Conservation (phyloP, 1,140 invertebrate species). For the Helicoverpa zea region DNA sequence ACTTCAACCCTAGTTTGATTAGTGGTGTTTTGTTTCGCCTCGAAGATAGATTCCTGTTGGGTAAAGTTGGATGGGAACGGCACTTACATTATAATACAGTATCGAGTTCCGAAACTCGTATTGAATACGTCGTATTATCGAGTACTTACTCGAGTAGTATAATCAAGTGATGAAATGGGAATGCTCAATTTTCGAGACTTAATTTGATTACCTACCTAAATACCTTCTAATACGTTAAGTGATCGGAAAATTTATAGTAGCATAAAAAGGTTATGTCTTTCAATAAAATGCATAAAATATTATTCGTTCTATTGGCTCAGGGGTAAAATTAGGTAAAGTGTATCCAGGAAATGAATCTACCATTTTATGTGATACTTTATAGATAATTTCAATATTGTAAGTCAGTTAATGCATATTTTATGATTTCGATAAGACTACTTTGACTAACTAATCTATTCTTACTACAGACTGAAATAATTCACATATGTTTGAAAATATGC, state of each 20-base stretch:
- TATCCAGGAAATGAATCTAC: neutral
- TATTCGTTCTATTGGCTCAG: neutral
- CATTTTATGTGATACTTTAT: neutral
- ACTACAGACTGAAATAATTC: no score
- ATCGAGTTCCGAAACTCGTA: neutral
- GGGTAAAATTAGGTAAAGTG: neutral
- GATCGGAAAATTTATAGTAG: constrained; percentile 5
- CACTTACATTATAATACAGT: constrained; percentile 16
- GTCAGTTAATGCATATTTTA: no score
- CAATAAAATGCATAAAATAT: constrained; percentile 2
- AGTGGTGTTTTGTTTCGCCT: constrained; percentile 8
- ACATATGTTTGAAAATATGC: no score
- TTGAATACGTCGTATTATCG: neutral
- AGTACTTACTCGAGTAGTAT: neutral
- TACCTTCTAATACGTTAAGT: constrained; percentile 3
- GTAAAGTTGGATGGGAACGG: constrained; percentile 25
- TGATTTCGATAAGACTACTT: no score
- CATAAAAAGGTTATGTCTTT: constrained; percentile 1
- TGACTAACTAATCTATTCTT: no score
- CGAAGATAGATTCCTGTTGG: constrained; percentile 5
- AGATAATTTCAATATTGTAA: neutral
- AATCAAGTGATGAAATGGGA: neutral
- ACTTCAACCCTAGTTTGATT: constrained; percentile 32
- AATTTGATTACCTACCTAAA: neutral
- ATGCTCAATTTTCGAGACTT: neutral